Conservation (phyloP, 2,888 invertebrate genomes). For the Monopis laevigella region DNA sequence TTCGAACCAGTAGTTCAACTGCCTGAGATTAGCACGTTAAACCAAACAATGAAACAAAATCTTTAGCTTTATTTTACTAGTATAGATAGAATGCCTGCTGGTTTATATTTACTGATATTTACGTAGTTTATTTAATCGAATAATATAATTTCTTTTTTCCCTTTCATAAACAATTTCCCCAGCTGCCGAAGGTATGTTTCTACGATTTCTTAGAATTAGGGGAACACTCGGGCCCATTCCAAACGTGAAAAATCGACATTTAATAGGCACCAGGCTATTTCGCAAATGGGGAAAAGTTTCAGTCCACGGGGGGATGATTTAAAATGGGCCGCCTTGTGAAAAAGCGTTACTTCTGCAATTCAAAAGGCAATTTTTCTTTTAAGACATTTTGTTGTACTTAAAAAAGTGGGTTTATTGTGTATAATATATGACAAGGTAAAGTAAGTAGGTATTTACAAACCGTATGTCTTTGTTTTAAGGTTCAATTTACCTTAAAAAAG, state of each 20-base stretch:
- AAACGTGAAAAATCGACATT: constrained; percentile 47
- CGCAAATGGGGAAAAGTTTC: constrained; percentile 22
- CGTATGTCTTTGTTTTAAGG: no score
- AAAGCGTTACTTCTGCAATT: constrained; percentile 18
- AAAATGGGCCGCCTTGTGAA: constrained; percentile 14
- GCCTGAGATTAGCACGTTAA: no score
- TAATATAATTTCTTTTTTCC: constrained; percentile 1
- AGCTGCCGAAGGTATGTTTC: constrained; percentile 9
- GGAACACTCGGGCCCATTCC: constrained; percentile 18
- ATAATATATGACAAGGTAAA: no score
- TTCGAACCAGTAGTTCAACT: no score
- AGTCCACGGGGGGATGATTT: constrained; percentile 15
- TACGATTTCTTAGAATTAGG: constrained; percentile 9
- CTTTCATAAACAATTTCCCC: constrained; percentile 8
- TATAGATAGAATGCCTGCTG: no score
- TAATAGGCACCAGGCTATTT: constrained; percentile 38
- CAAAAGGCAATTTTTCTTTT: constrained; percentile 19
- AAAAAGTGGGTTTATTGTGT: no score
- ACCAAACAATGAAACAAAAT: no score
- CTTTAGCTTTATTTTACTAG: no score
- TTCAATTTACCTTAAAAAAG: no score
- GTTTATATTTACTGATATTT: no score
- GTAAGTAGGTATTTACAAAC: no score
- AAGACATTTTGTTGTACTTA: constrained; percentile 16
- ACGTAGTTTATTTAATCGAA: no score